Evolutionary conservation across 2,113 vertebrate species (phyloP).

Genomic region (Argyrosomus japonicus): DNA sequence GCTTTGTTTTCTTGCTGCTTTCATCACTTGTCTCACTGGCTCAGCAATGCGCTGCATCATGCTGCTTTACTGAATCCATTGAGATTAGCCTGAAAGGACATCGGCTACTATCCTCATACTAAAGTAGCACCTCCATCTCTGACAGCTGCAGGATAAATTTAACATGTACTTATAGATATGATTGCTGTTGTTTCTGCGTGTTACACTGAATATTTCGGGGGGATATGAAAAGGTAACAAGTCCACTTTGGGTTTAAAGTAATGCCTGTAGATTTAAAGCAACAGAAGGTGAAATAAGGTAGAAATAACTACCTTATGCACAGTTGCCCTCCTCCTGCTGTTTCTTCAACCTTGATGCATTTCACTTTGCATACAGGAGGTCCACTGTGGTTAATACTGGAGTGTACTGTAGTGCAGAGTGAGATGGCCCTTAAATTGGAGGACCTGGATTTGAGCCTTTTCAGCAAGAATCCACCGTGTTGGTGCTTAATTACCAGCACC

Average conservation of each 20-base stretch:
- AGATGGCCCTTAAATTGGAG: background rate
- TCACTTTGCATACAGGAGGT: conserved; percentile 12
- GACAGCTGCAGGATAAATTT: conserved; percentile 11
- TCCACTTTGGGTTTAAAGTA: conserved; percentile 8
- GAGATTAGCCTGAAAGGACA: conserved; percentile 53
- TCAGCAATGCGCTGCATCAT: conserved; percentile 36
- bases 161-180: background rate
- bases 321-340: conserved; percentile 10
- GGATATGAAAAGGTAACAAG: conserved; percentile 1
- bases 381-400: conserved; percentile 17
- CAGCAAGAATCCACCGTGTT: background rate
- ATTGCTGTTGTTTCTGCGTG: conserved; percentile 2
- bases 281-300: background rate
- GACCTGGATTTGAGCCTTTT: background rate
- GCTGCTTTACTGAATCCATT: conserved; percentile 42
- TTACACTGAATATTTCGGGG: background rate
- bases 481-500: conserved; percentile 5
- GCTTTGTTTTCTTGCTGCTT: conserved; percentile 56
- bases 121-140: conserved; percentile 1
- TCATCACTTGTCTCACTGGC: conserved; percentile 43
- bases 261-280: background rate
- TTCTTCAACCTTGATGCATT: background rate
- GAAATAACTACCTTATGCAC: background rate
- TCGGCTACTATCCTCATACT: background rate
- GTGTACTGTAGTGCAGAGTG: background rate